phyloP scores from a whole-genome alignment of 2,888 invertebrate species.

The Desoria tigrina region DNA sequence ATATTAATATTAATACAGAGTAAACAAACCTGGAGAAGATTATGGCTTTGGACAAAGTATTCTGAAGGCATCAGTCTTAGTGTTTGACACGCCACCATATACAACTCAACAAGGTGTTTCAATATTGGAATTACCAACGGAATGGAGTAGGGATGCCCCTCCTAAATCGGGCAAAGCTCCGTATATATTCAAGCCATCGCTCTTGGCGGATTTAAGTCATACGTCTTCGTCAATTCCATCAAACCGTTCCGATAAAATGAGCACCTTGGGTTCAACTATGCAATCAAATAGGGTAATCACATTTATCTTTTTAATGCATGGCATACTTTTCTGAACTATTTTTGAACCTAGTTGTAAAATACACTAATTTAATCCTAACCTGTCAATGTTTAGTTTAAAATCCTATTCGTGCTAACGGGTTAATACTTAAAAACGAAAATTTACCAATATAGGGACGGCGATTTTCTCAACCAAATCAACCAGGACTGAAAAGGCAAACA shows the following conservation, averaged over 20 bases:
- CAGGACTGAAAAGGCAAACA: constrained; percentile 36
- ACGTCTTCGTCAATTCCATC: constrained; percentile 47
- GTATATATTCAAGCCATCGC: constrained; percentile 49
- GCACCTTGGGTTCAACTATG: constrained; percentile 38
- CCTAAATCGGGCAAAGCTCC: constrained; percentile 46
- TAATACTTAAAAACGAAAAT: no score
- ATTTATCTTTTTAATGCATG: no score
- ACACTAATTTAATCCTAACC: background rate
- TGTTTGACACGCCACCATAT: constrained; percentile 88
- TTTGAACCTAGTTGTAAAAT: background rate
- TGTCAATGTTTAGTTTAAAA: no score
- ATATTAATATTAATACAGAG: constrained; percentile 59
- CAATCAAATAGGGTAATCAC: constrained; percentile 31
- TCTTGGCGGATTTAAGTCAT: constrained; percentile 50
- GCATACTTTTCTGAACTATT: background rate
- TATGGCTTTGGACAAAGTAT: constrained; percentile 94
- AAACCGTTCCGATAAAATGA: constrained; percentile 42
- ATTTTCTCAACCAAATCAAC: constrained; percentile 37
- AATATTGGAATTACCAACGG: constrained; percentile 64
- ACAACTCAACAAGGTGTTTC: constrained; percentile 68
- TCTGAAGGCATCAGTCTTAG: constrained; percentile 78
- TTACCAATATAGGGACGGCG: constrained; percentile 28
- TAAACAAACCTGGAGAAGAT: constrained; percentile 75
- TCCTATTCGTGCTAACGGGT: no score
- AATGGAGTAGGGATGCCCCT: constrained; percentile 49